Conservation (phyloP, 2,113 vertebrate genomes). For the Colossoma macropomum region DNA sequence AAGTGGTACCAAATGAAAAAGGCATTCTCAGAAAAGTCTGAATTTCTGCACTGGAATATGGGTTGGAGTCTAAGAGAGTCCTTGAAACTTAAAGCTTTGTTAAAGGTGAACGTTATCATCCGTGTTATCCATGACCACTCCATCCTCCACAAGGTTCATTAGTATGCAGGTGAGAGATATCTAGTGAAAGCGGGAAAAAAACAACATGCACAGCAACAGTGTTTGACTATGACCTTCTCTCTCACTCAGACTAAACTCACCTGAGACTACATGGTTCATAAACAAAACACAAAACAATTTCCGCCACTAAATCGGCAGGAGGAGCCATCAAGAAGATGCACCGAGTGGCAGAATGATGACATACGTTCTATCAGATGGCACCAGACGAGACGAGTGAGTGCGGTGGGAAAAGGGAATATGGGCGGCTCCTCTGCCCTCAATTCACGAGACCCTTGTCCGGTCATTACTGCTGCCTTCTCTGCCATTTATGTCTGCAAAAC, state of each 20-base stretch:
- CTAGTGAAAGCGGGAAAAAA: not conserved
- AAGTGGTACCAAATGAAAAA: too few species aligned
- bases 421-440: slow-evolving; percentile 6
- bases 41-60: not conserved
- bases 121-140: slow-evolving; percentile 30
- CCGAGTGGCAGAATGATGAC: slow-evolving; percentile 11
- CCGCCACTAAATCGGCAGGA: slow-evolving; percentile 46
- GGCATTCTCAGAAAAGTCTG: too few species aligned
- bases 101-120: slow-evolving; percentile 60
- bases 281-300: slow-evolving; percentile 71
- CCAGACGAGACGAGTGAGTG: slow-evolving; percentile 10
- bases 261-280: slow-evolving; percentile 64
- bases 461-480: not conserved
- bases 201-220: slow-evolving; percentile 37
- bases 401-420: slow-evolving; percentile 3
- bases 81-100: slow-evolving; percentile 49
- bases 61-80: slow-evolving; percentile 19
- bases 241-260: slow-evolving; percentile 62
- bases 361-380: slow-evolving; percentile 25
- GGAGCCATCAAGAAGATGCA: slow-evolving; percentile 28
- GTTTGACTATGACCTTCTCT: slow-evolving; percentile 47
- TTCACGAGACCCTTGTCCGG: not conserved
- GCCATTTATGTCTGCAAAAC: slow-evolving; percentile 7
- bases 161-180: slow-evolving; percentile 43
- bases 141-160: slow-evolving; percentile 42